Percentiles rank a stretch among this genome's conserved stretches.
Conservation (phyloP, 1,140 invertebrate species). For the Drosophila eugracilis region DNA sequence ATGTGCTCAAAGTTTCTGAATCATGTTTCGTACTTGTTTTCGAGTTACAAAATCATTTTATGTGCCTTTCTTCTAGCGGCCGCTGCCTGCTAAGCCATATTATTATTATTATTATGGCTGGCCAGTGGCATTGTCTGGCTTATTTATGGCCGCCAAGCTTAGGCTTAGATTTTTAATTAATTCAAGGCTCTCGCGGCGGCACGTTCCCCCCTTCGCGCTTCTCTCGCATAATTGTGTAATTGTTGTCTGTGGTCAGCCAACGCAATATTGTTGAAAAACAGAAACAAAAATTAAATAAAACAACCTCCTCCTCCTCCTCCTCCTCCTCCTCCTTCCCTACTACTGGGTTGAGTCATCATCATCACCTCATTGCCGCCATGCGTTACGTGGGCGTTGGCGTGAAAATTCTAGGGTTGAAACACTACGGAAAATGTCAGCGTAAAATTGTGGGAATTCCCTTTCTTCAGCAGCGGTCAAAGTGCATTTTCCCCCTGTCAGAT, state of each 20-base stretch:
- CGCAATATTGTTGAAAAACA: conserved; percentile 1
- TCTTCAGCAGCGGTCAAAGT: conserved; percentile 26
- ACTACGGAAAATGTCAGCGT: conserved; percentile 41
- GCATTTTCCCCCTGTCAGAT: conserved; percentile 32
- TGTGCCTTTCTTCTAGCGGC: conserved; percentile 16
- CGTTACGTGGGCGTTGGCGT: conserved; percentile 72
- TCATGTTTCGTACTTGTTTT: conserved; percentile 21
- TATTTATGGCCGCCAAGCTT: conserved; percentile 73
- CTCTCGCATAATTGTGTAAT: conserved; percentile 73
- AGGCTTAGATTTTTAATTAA: conserved; percentile 83
- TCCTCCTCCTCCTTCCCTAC: not conserved
- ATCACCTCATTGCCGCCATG: conserved; percentile 33
- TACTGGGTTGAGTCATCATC: conserved; percentile 58
- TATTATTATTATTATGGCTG: conserved; percentile 55
- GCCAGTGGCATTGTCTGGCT: conserved; percentile 54
- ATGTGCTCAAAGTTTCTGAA: conserved; percentile 6
- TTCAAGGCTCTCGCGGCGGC: conserved; percentile 75
- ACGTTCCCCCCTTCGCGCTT: conserved; percentile 31
- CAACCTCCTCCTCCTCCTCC: not conserved
- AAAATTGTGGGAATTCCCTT: conserved; percentile 28
- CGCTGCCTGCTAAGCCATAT: conserved; percentile 40
- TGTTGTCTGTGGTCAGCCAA: conserved; percentile 69
- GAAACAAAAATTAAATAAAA: not conserved
- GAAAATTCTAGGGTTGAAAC: conserved; percentile 73
- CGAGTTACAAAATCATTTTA: conserved; percentile 34